Percentiles rank a stretch among this genome's conserved stretches.
Conservation (phyloP, 1,140 invertebrate genomes). For the Musca vetustissima region DNA sequence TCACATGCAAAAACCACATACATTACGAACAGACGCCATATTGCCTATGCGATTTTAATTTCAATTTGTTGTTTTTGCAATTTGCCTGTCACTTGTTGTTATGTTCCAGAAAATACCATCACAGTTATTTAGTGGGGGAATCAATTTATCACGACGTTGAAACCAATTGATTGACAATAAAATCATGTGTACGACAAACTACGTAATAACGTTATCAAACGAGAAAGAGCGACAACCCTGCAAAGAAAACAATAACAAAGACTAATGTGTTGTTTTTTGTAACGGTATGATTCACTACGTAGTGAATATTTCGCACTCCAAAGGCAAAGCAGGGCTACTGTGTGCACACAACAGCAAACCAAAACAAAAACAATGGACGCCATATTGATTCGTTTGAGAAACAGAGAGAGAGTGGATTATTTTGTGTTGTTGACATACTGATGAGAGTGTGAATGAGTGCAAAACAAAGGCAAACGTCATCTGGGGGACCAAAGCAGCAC, state of each 20-base stretch:
- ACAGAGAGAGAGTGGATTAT: constrained; percentile 17
- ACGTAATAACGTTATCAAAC: background rate
- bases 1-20: no score
- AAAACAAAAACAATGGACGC: constrained; percentile 35
- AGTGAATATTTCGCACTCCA: background rate
- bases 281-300: background rate
- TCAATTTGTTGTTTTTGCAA: no score
- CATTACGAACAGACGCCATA: no score
- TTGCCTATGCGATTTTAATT: no score
- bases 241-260: background rate
- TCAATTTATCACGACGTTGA: no score
- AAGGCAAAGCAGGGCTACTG: background rate
- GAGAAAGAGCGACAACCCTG: constrained; percentile 29
- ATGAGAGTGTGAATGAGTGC: constrained; percentile 46
- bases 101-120: no score
- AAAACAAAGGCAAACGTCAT: constrained; percentile 27
- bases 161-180: constrained; percentile 18
- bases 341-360: background rate
- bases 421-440: no score
- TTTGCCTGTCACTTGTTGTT: no score
- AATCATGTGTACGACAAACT: background rate
- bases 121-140: no score
- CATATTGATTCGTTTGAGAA: constrained; percentile 42
- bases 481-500: constrained; percentile 27
- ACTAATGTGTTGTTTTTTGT: constrained; percentile 1